Base-by-base conservation (phyloP, 2,888 invertebrate species). In the Oscheius sp. region DNA sequence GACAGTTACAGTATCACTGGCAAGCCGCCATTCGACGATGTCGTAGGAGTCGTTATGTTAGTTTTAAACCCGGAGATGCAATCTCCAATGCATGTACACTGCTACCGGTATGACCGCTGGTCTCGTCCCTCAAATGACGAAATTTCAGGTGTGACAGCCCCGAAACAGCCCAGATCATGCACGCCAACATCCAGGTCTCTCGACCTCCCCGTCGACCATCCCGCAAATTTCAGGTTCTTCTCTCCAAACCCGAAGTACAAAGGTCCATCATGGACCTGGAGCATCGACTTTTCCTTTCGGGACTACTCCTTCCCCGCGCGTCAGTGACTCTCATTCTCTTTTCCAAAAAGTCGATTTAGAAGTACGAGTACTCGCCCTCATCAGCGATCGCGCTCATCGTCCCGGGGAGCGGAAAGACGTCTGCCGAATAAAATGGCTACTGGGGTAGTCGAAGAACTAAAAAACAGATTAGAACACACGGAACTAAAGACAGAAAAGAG, bases 31-130 rank as follows among this genome's bases (percentile, higher is more conserved):
- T 90, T 91, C 80, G 94, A 94, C 71, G 97, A 98, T 88, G 93
- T 96, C 53, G 96, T 97, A 56, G 95, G 95, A 1, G 95, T 95
- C 85, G 95, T 97, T 72, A 92, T 96, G 79, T 91, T 97, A 59
- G 92, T 97, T 0, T 95, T 94, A 89, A 97, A 97, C 90, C 96
- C 96, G 0, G 93, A 94, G 72, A 96, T 96, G 9, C 93, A 94
- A 83, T 95, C 95, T 89, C 96, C 96, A 0, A 93, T 97, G 29
- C 96, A 97, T 89, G 95, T 96, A 1, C 97, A 98, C 89, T 96
- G 95, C 69, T 97, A 92, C 89, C 92, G 96, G 90, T 91, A 12
- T n/a, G 61, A 13, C 49, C 13, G n/a, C 29, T 35, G 2, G 61
- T 16, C 18, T 12, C 13, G 5, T 27, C 13, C 27, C 66, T 46